phyloP scores from a whole-genome alignment of 64 coral and sea anemone species.

The Orbicella faveolata region DNA sequence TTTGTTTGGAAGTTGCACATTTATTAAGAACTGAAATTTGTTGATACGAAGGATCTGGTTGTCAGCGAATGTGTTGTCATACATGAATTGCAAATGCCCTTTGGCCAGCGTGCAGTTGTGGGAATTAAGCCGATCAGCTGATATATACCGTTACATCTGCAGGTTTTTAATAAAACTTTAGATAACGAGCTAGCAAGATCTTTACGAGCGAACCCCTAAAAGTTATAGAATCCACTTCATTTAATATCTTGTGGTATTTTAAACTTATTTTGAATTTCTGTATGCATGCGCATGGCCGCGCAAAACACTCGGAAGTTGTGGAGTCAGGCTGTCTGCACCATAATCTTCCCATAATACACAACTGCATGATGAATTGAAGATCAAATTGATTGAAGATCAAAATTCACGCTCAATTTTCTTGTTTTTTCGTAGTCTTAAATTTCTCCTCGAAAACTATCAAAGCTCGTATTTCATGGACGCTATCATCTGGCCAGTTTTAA shows the following conservation, averaged over 20 bases:
- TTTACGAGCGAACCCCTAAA: neutral
- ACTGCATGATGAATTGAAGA: neutral
- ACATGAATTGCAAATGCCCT: too few relatives aligned
- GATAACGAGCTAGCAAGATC: neutral
- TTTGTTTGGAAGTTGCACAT: neutral
- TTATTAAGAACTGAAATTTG: neutral
- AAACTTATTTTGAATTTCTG: slow-evolving; percentile 13
- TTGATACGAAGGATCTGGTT: neutral
- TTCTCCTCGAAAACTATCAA: too few relatives aligned
- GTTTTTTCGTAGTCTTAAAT: neutral
- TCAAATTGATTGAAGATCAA: neutral
- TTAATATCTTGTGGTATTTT: neutral
- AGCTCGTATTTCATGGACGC: neutral
- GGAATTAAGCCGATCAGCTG: neutral
- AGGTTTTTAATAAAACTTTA: neutral
- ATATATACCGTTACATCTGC: neutral
- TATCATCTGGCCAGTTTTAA: neutral
- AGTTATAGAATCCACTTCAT: neutral
- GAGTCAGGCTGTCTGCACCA: neutral
- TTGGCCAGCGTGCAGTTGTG: too few relatives aligned
- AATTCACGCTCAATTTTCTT: neutral
- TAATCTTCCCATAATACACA: neutral
- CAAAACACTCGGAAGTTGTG: slow-evolving; percentile 32
- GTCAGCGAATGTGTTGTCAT: too few relatives aligned
- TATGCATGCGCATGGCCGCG: neutral